Evolutionary conservation across 2,888 invertebrate genomes (phyloP).

Genomic region (Melikaiella ostensackeni): DNA sequence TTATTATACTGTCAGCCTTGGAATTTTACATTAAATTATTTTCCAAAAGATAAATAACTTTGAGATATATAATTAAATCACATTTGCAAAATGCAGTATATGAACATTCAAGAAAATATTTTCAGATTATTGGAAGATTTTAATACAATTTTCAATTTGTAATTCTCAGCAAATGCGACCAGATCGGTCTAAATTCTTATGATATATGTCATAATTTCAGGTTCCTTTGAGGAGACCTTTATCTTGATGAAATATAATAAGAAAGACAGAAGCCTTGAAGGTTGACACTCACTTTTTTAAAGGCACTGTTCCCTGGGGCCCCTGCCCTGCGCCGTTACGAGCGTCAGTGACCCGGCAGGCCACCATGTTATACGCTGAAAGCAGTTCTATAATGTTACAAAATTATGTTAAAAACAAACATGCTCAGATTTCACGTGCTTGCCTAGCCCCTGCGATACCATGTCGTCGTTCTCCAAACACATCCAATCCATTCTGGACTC

Average conservation of each 20-base stretch:
- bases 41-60: not conserved
- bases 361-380: constrained; percentile 99
- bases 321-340: constrained; percentile 88
- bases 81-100: constrained; percentile 32
- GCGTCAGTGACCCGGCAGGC: constrained; percentile 97
- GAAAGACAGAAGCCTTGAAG: not conserved
- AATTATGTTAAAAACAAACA: constrained; percentile 66
- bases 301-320: constrained; percentile 94
- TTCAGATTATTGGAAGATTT: not conserved
- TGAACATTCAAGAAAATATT: constrained; percentile 36
- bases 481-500: constrained; percentile 25
- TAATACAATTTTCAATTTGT: not conserved
- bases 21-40: not conserved
- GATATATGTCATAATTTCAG: not conserved
- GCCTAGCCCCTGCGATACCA: constrained; percentile 63
- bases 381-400: constrained; percentile 78
- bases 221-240: not conserved
- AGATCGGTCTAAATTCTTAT: constrained; percentile 55
- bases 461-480: constrained; percentile 51
- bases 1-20: not conserved
- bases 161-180: constrained; percentile 60
- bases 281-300: constrained; percentile 93
- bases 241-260: not conserved
- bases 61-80: constrained; percentile 6
- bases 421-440: constrained; percentile 60